Evolutionary conservation across 92 coral and sea anemone genomes (phyloP).

Genomic region (Parazoanthus atlanticus): DNA sequence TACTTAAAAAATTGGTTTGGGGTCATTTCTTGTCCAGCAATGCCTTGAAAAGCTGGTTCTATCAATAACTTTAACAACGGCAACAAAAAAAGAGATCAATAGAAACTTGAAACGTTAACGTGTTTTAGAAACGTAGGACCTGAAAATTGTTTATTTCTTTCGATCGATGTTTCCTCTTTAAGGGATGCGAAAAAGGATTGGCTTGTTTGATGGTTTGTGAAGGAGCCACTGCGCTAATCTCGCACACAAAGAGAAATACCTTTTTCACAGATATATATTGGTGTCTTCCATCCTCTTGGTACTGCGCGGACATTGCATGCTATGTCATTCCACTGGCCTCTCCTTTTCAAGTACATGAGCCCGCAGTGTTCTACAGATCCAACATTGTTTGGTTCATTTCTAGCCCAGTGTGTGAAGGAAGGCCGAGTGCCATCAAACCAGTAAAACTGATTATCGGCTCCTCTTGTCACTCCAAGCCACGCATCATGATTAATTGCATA

Average conservation of each 20-base stretch:
- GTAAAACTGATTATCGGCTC: neutral
- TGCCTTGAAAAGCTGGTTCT: no score
- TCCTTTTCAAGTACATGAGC: neutral
- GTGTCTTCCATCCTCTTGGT: neutral
- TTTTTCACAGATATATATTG: neutral
- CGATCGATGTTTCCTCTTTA: no score
- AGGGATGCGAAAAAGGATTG: no score
- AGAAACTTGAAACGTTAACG: no score
- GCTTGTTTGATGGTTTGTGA: no score
- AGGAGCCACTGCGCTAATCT: no score
- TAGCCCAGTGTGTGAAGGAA: neutral
- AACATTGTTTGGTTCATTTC: neutral
- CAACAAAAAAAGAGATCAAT: no score
- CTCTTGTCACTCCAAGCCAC: conserved; percentile 9
- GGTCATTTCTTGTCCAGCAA: no score
- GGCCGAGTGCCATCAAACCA: conserved; percentile 10
- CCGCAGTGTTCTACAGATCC: neutral
- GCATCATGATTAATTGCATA: neutral
- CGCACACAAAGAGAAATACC: neutral
- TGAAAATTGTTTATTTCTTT: no score
- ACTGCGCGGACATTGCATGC: neutral
- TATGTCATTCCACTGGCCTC: neutral
- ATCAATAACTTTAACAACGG: no score
- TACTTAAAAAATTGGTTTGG: no score
- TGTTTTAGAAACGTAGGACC: no score